Base-by-base conservation (phyloP, 2,888 invertebrate genomes). In the Mechanitis messenoides region DNA sequence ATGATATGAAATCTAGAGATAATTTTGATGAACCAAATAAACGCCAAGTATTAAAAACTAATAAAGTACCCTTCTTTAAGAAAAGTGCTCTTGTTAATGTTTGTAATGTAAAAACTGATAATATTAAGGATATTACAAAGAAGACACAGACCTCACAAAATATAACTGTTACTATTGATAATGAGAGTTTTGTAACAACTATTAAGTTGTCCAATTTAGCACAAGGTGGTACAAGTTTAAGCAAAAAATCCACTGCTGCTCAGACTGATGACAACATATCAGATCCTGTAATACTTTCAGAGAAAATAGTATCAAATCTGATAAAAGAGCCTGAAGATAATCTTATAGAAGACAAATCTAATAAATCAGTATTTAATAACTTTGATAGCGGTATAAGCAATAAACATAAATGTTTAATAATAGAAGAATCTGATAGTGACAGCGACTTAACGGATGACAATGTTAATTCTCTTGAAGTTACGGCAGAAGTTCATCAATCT, bases 381-480 rank as follows among this genome's bases (percentile, higher is more conserved):
- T 20, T 20, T 1, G 20, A 20, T 20, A 20, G 20, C 20, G 20
- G 20, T 20, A 20, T 20, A 20, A 42, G 4, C 5, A 50, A 31
- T 6, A 50, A 50, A 11, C 28, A 31, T 20, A 71, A 69, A 61
- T 66, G 67, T 72, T 33, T 81, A 55, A 64, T 81, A 54, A 80
- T 85, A 69, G 74, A 76, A 61, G 85, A 85, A 64, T 83, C 86
- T n/a, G 86, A 87, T 47, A 79, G 78, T 72, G 85, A 85, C 67
- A 67, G 67, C 45, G 68, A 67, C 53, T 70, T 72, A 53, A 75
- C 75, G 45, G 45, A 62, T 55, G 73, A 74, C 64, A 75, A 65
- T 45, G 74, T 74, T 64, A 73, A 71, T 38, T 70, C 74, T 38
- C 61, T 83, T 47, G 70, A 81, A 66, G 82, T 85, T 11, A 75